These are phyloP conservation scores for Silvanus unidentatus DNA, from an alignment of 2,888 invertebrate species.

Conservation along the genomic window DNA sequence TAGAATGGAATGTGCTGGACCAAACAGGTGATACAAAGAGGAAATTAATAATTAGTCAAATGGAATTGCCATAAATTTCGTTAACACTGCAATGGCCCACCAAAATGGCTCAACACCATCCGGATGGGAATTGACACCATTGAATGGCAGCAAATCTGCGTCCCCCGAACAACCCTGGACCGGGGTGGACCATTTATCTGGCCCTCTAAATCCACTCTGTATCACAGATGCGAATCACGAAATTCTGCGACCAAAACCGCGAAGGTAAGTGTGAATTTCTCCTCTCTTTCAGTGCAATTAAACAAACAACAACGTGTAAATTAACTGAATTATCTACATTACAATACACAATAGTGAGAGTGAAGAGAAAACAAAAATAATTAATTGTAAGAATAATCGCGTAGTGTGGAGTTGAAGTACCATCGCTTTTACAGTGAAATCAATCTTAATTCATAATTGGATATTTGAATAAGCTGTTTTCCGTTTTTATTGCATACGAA, in stretches of 20 bases:
- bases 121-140: conserved; percentile 38
- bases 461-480: too few species aligned
- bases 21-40: conserved; percentile 11
- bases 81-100: conserved; percentile 30
- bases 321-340: too few species aligned
- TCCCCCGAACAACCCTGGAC: conserved; percentile 41
- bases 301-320: too few species aligned
- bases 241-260: conserved; percentile 78
- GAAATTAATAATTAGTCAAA: conserved; percentile 8
- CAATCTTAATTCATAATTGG: too few species aligned
- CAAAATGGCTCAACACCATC: conserved; percentile 35
- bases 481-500: too few species aligned
- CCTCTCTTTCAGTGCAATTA: too few species aligned
- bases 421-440: too few species aligned
- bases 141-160: conserved; percentile 26
- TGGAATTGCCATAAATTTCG: conserved; percentile 10
- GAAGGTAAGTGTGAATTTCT: conserved; percentile 55
- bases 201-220: conserved; percentile 59
- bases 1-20: conserved; percentile 12
- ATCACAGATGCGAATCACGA: conserved; percentile 74
- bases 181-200: conserved; percentile 57
- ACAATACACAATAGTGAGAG: too few species aligned
- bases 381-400: too few species aligned
- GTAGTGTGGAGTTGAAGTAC: too few species aligned
- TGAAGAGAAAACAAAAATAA: too few species aligned